These are phyloP conservation scores for Heteromurus nitidus DNA, from an alignment of 2,888 invertebrate genomes.

Conservation along the genomic window DNA sequence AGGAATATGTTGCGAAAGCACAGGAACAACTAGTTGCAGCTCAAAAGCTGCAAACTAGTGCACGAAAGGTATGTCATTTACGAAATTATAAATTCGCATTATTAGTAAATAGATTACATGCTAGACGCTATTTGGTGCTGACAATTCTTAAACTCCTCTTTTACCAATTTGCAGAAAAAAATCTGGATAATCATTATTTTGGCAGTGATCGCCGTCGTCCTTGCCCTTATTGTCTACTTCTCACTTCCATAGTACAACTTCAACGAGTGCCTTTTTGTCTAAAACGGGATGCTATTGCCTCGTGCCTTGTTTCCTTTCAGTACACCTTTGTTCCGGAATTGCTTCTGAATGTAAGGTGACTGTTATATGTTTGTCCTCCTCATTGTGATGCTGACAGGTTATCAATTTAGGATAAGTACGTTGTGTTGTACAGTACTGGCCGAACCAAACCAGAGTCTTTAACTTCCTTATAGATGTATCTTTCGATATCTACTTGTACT, in stretches of 20 bases:
- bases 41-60: constrained; percentile 99
- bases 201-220: constrained; percentile 63
- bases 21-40: constrained; percentile 99
- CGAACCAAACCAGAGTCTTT: no score
- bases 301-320: neutral
- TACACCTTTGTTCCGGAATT: neutral
- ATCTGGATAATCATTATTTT: constrained; percentile 71
- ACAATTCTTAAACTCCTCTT: neutral
- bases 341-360: neutral
- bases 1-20: constrained; percentile 99
- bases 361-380: no score
- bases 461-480: no score
- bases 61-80: constrained; percentile 89
- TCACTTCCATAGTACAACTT: constrained; percentile 26
- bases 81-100: neutral
- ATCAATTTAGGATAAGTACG: no score
- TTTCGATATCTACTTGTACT: no score
- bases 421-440: no score
- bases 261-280: neutral
- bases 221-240: constrained; percentile 70
- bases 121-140: neutral
- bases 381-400: no score
- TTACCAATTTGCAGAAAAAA: constrained; percentile 71
- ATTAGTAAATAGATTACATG: no score
- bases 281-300: neutral